phyloP scores from a whole-genome alignment of 2,888 invertebrate genomes.

The Hofmannophila pseudospretella region DNA sequence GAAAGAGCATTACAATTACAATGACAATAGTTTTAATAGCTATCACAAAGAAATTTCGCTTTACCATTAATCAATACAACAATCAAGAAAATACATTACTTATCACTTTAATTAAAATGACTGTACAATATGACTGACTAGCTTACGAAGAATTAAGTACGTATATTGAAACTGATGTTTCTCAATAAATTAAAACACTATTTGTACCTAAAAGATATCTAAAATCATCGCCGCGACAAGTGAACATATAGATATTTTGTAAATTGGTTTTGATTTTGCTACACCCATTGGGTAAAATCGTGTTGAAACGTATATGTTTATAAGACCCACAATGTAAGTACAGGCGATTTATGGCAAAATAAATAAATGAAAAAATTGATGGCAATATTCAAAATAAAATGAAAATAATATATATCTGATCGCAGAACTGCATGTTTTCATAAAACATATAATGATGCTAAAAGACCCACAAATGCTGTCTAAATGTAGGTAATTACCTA shows the following conservation, averaged over 20 bases:
- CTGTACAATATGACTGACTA: conserved; percentile 73
- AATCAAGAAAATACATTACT: conserved; percentile 55
- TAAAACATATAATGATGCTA: too few species aligned
- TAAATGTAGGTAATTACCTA: too few species aligned
- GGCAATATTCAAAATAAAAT: too few species aligned
- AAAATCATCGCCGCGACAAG: background rate
- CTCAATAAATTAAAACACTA: conserved; percentile 54
- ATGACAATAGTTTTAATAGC: conserved; percentile 33
- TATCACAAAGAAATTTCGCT: conserved; percentile 26
- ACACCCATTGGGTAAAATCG: too few species aligned
- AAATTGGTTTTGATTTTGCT: background rate
- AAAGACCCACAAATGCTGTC: too few species aligned
- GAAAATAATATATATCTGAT: too few species aligned
- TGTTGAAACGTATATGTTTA: too few species aligned
- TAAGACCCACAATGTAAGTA: background rate
- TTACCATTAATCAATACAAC: conserved; percentile 43
- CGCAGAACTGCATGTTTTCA: too few species aligned
- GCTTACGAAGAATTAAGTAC: conserved; percentile 49
- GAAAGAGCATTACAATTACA: conserved; percentile 20
- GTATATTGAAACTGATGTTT: conserved; percentile 44
- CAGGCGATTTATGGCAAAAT: background rate
- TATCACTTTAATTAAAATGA: conserved; percentile 46
- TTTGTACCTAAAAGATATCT: conserved; percentile 33
- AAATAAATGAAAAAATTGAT: background rate
- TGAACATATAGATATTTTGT: background rate